A percentile compares a stretch with the other conserved stretches of the same genome.
Evolutionary conservation across 2,113 vertebrate species (phyloP).

Genomic region (Notothenia coriiceps): DNA sequence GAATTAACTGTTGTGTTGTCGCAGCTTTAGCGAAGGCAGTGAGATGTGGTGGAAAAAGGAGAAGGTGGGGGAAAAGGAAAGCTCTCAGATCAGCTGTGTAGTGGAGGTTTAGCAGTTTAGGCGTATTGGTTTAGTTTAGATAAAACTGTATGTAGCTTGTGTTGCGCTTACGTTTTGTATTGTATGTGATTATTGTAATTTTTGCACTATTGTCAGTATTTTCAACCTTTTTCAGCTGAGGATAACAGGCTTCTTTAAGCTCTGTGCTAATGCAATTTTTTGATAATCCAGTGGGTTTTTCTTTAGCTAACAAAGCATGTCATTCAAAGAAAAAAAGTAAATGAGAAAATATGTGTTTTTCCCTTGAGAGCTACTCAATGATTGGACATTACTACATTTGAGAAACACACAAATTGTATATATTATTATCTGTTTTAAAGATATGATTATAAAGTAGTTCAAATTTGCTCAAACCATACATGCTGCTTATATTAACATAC

Average conservation of each 20-base stretch:
- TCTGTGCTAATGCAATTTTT: neutral
- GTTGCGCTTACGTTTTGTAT: neutral
- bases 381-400: too few relatives aligned
- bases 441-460: too few relatives aligned
- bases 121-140: neutral
- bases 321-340: too few relatives aligned
- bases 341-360: too few relatives aligned
- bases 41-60: conserved; percentile 36
- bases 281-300: neutral
- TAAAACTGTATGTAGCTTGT: neutral
- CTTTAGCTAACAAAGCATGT: neutral
- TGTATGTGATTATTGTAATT: neutral
- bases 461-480: too few relatives aligned
- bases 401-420: too few relatives aligned
- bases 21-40: conserved; percentile 54
- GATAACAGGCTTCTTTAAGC: neutral
- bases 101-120: conserved; percentile 9
- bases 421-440: too few relatives aligned
- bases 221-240: neutral
- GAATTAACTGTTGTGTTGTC: conserved; percentile 68
- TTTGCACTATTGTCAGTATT: neutral
- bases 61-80: conserved; percentile 24
- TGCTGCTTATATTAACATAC: too few relatives aligned
- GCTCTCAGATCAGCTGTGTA: conserved; percentile 14
- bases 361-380: too few relatives aligned